Base-by-base conservation (phyloP, 2,113 vertebrate species). In the Callipepla squamata region DNA sequence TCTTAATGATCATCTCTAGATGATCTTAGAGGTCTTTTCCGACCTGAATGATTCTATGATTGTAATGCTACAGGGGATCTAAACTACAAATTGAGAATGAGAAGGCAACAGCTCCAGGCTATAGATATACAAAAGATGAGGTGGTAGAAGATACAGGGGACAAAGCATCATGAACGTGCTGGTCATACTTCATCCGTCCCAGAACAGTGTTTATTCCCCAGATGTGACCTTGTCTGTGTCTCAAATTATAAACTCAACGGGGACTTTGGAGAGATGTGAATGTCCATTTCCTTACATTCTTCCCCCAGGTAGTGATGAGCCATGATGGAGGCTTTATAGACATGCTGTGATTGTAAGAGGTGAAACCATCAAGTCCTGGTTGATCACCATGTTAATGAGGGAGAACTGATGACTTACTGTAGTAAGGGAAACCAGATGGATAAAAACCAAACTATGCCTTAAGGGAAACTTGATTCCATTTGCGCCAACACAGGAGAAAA, bases 381-480 rank as follows among this genome's bases (percentile, higher is more conserved):
- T 93, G 95, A 93, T 95, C 95, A 81, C 91, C 66, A n/a, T 3
- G 53, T 92, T 97, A 96, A 97, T 95, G 96, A 95, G 86, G 91
- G 80, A 87, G 90, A 96, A 92, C 80, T 68, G 88, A 94, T 89
- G 86, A 53, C 63, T 95, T 93, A 86, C 81, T 66, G 28, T 80
- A 93, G 81, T 87, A 94, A 67, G 68, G 70, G 76, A 95, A 96
- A 95, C 80, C 91, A 92, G 75, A 95, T 67, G 86, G 94, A 87
- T 94, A 78, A 91, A 94, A 82, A 18, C 50, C 76, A 83, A 96
- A 91, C 65, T 75, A 38, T 61, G 62, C 93, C 94, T 92, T 59
- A 73, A 96, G 94, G 94, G 62, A 94, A 94, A 89, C 68, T 89
- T n/a, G 65, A 70, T 89, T 89, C 86, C 78, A 69, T 4, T 87